Conservation (phyloP, 2,797 vertebrate genomes). For the Enteromius fasciolatus region DNA sequence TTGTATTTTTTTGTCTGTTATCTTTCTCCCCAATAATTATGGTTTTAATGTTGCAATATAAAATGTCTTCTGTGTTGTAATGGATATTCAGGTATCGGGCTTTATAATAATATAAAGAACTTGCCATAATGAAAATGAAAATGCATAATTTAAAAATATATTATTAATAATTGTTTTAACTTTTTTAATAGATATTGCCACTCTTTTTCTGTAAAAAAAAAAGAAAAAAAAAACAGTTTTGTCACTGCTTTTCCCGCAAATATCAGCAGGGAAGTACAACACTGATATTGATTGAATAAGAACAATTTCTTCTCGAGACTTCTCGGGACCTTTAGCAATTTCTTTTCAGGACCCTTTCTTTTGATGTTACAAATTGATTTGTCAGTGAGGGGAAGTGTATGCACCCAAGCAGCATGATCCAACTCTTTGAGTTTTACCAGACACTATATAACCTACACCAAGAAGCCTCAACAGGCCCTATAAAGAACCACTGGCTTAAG, state of each 20-base stretch:
- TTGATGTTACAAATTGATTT: constrained; percentile 8
- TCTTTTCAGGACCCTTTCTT: constrained; percentile 3
- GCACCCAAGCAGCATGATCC: not conserved
- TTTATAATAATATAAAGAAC: not conserved
- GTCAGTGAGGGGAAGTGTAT: not conserved
- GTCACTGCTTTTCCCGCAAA: not conserved
- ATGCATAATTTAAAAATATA: not conserved
- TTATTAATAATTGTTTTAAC: not conserved
- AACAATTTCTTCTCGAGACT: not conserved
- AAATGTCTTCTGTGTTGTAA: not conserved
- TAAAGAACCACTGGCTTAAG: not conserved
- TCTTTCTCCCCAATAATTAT: not conserved
- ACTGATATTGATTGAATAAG: not conserved
- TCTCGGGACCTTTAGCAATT: not conserved
- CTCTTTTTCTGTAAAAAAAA: not conserved
- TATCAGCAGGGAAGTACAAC: not conserved
- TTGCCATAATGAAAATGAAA: not conserved
- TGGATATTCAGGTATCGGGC: not conserved
- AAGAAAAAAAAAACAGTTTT: not conserved
- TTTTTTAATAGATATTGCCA: not conserved
- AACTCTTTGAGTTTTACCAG: constrained; percentile 2
- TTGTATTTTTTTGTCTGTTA: no score
- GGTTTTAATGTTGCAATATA: not conserved
- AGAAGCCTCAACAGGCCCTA: not conserved
- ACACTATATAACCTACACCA: constrained; percentile 2